Evolutionary conservation across 1,140 invertebrate species (phyloP).

Genomic region (Octopus sinensis): DNA sequence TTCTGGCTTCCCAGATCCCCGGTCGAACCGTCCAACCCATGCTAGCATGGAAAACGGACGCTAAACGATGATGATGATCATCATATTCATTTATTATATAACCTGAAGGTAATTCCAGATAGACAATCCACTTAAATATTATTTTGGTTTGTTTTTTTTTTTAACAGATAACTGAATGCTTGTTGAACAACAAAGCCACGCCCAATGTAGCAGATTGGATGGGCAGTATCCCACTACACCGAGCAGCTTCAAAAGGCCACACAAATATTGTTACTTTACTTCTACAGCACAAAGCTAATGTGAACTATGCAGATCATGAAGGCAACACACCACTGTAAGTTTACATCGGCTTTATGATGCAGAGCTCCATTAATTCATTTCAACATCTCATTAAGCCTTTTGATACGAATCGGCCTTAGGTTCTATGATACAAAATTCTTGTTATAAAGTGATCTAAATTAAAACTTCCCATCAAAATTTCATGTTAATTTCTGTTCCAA

Average conservation of each 20-base stretch:
- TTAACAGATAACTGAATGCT: conserved; percentile 62
- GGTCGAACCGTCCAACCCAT: too few relatives aligned
- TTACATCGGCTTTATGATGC: too few relatives aligned
- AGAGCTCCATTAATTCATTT: too few relatives aligned
- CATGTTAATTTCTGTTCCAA: too few relatives aligned
- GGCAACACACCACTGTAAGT: conserved; percentile 72
- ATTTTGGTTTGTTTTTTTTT: neutral
- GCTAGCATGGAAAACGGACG: too few relatives aligned
- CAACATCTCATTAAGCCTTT: too few relatives aligned
- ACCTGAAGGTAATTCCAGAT: neutral
- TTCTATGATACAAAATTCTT: too few relatives aligned
- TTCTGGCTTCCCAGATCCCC: too few relatives aligned
- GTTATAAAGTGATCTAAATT: too few relatives aligned
- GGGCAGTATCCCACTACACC: conserved; percentile 78
- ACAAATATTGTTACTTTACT: conserved; percentile 70
- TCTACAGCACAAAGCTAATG: conserved; percentile 60
- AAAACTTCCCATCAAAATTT: too few relatives aligned
- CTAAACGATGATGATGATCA: too few relatives aligned
- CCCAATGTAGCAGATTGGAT: conserved; percentile 73
- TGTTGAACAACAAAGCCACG: conserved; percentile 73
- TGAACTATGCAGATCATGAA: conserved; percentile 64
- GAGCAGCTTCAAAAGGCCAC: conserved; percentile 79
- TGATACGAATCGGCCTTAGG: too few relatives aligned
- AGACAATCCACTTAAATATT: neutral
- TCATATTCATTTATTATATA: neutral